These are phyloP conservation scores for Tenthredo mesomela DNA, from an alignment of 2,888 invertebrate species.

Conservation along the genomic window DNA sequence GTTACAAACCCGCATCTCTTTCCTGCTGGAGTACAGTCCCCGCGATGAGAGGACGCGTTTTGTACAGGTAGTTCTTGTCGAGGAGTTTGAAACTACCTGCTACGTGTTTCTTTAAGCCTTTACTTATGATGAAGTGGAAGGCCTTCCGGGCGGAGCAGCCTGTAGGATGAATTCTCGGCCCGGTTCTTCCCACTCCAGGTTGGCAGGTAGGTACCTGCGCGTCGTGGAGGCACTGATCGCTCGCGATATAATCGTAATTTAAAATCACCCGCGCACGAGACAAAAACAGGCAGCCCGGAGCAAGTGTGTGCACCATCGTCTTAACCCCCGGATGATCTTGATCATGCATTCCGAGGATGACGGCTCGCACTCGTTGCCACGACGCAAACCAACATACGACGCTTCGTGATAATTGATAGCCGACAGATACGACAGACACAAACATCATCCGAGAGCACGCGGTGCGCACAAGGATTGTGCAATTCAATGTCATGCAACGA, in stretches of 20 bases:
- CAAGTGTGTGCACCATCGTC: conserved; percentile 67
- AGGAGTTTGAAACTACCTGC: neutral
- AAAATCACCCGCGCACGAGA: conserved; percentile 73
- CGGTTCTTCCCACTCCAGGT: conserved; percentile 58
- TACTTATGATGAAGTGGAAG: neutral
- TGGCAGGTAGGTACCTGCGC: conserved; percentile 65
- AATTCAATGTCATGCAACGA: neutral
- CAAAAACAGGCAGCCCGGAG: conserved; percentile 70
- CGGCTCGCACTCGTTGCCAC: conserved; percentile 56
- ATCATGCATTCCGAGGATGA: conserved; percentile 72
- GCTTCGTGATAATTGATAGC: conserved; percentile 34
- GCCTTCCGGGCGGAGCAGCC: neutral
- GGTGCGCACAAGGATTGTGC: neutral
- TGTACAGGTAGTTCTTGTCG: conserved; percentile 20
- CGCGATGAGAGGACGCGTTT: conserved; percentile 8
- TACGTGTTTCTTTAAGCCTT: neutral
- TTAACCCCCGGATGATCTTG: conserved; percentile 66
- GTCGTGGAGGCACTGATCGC: conserved; percentile 69
- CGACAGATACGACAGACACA: neutral
- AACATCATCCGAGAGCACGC: neutral
- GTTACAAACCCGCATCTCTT: conserved; percentile 43
- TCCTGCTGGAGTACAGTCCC: neutral
- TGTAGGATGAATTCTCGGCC: conserved; percentile 58
- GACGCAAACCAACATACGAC: conserved; percentile 20
- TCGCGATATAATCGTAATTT: conserved; percentile 72